phyloP scores from a whole-genome alignment of 2,113 vertebrate species.

The Telmatochromis sp. region DNA sequence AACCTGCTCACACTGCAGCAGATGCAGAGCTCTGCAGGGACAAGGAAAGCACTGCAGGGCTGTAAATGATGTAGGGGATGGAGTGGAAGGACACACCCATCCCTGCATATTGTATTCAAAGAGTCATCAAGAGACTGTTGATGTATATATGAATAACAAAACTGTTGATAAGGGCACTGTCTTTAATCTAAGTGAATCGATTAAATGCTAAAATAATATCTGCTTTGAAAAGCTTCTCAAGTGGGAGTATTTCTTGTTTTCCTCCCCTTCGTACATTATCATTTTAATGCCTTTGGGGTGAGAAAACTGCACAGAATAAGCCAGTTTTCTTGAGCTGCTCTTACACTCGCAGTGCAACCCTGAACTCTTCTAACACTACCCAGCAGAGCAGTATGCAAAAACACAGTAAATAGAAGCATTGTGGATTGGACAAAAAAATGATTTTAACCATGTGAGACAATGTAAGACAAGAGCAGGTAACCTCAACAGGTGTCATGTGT shows the following conservation, averaged over 20 bases:
- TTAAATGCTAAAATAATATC: neutral
- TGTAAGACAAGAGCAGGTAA: neutral
- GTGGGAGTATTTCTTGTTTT: neutral
- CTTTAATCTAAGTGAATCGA: neutral
- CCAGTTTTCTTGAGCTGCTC: neutral
- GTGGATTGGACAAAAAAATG: neutral
- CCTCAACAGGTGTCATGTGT: neutral
- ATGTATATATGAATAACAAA: neutral
- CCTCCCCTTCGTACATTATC: neutral
- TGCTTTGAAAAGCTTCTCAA: neutral
- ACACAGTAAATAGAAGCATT: neutral
- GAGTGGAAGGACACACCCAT: neutral
- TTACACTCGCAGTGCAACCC: neutral
- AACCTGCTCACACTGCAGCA: conserved; percentile 43
- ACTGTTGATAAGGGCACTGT: neutral
- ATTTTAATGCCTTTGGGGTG: neutral
- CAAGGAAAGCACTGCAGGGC: conserved; percentile 20
- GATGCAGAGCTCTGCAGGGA: conserved; percentile 4
- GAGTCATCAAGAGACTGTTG: neutral
- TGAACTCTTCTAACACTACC: neutral
- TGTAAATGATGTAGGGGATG: neutral
- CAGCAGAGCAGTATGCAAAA: neutral
- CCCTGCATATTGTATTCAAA: neutral
- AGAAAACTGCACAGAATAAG: neutral
- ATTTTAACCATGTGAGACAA: neutral